phyloP scores from a whole-genome alignment of 2,888 invertebrate genomes.

The Steromphala cineraria region DNA sequence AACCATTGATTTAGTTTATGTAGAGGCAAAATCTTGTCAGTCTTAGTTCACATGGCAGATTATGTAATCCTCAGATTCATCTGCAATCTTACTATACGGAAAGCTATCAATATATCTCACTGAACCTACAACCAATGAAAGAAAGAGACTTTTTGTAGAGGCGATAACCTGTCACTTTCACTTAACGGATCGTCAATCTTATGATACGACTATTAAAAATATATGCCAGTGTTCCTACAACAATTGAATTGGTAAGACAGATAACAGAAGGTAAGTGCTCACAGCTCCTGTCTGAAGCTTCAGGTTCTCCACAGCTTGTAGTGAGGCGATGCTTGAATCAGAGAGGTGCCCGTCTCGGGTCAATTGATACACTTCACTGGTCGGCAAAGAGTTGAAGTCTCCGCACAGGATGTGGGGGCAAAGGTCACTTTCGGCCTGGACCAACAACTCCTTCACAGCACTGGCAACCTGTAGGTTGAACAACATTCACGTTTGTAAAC shows the following conservation, averaged over 20 bases:
- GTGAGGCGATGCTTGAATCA: constrained; percentile 59
- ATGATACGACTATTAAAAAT: too few species aligned
- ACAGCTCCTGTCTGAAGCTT: constrained; percentile 64
- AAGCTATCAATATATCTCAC: too few species aligned
- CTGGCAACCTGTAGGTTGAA: constrained; percentile 60
- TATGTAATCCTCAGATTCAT: too few species aligned
- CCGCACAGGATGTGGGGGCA: constrained; percentile 73
- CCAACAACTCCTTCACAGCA: constrained; percentile 69
- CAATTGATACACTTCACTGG: constrained; percentile 69
- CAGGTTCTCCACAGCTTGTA: constrained; percentile 60
- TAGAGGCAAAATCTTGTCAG: too few species aligned
- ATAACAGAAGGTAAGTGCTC: constrained; percentile 24
- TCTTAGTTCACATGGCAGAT: too few species aligned
- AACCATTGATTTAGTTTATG: too few species aligned
- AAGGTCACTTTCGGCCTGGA: constrained; percentile 62
- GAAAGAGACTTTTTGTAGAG: not conserved
- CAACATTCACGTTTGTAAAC: too few species aligned
- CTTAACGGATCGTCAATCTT: too few species aligned
- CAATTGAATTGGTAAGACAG: too few species aligned
- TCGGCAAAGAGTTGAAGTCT: constrained; percentile 71
- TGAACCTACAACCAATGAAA: too few species aligned
- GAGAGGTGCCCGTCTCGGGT: constrained; percentile 69
- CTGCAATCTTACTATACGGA: too few species aligned
- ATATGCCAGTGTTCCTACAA: too few species aligned
- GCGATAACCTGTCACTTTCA: not conserved